These are phyloP conservation scores for Micromys minutus DNA, from an alignment of 2,113 vertebrate species.

Conservation along the genomic window DNA sequence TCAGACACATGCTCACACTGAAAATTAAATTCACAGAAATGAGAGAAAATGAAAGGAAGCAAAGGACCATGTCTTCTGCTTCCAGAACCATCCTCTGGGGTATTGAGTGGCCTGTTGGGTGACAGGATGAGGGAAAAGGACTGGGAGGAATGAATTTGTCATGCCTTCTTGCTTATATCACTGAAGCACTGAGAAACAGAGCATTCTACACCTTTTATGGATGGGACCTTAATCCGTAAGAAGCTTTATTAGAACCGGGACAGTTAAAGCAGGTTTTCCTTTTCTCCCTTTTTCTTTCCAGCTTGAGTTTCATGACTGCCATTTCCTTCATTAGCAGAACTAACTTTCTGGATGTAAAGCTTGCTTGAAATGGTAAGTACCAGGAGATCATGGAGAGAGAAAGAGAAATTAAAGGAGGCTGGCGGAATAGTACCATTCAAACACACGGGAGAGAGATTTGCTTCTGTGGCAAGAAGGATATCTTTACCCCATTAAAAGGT, in stretches of 20 bases:
- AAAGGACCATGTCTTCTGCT: slow-evolving; percentile 60
- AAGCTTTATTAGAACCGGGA: slow-evolving; percentile 52
- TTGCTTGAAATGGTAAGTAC: slow-evolving; percentile 73
- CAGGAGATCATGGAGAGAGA: slow-evolving; percentile 35
- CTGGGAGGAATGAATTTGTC: slow-evolving; percentile 53
- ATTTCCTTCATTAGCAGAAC: slow-evolving; percentile 77
- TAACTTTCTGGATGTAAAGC: slow-evolving; percentile 72
- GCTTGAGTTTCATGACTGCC: slow-evolving; percentile 73
- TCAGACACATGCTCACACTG: slow-evolving; percentile 74
- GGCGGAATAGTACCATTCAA: slow-evolving; percentile 28
- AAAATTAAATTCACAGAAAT: slow-evolving; percentile 78
- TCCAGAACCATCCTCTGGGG: slow-evolving; percentile 63
- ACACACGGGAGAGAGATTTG: neutral
- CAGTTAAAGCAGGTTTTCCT: slow-evolving; percentile 27
- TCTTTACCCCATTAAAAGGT: neutral
- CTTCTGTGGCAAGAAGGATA: neutral
- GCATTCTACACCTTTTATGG: neutral
- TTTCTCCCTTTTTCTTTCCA: neutral
- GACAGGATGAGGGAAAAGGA: slow-evolving; percentile 34
- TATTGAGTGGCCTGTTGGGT: slow-evolving; percentile 59
- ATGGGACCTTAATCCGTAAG: slow-evolving; percentile 36
- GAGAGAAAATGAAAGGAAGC: slow-evolving; percentile 76
- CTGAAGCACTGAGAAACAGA: slow-evolving; percentile 4
- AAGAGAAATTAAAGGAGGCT: slow-evolving; percentile 60
- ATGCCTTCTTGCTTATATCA: slow-evolving; percentile 32